Conservation (phyloP, 2,888 invertebrate species). For the Eudasyphora cyanicolor region DNA sequence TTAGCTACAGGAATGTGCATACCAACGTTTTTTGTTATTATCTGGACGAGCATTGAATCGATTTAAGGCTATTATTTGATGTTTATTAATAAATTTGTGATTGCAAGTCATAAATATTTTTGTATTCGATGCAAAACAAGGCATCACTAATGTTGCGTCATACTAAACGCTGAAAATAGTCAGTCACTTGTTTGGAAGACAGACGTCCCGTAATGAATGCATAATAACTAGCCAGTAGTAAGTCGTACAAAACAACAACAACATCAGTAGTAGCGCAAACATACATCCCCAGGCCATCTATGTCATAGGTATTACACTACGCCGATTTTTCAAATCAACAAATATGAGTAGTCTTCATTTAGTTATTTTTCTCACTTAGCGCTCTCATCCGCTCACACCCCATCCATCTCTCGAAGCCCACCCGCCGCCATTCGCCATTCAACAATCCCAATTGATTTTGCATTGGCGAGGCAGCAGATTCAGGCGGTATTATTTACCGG, state of each 20-base stretch:
- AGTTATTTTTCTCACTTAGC: neutral
- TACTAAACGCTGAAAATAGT: constrained; percentile 39
- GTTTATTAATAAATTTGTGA: constrained; percentile 41
- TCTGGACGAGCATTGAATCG: neutral
- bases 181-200: constrained; percentile 30
- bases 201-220: constrained; percentile 32
- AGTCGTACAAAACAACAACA: neutral
- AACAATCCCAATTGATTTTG: constrained; percentile 5
- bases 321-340: constrained; percentile 19
- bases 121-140: constrained; percentile 40
- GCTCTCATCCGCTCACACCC: neutral
- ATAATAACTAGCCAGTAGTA: constrained; percentile 36
- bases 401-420: neutral
- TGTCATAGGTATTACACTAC: constrained; percentile 2
- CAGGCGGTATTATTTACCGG: constrained; percentile 8
- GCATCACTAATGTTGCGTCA: constrained; percentile 53
- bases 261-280: neutral
- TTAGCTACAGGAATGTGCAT: neutral
- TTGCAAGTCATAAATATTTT: constrained; percentile 18
- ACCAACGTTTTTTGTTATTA: neutral
- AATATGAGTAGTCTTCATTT: constrained; percentile 15
- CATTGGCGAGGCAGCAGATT: neutral
- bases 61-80: constrained; percentile 5
- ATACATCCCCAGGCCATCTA: neutral
- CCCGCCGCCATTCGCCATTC: neutral